Evolutionary conservation across 2,888 invertebrate species (phyloP), one percentile per base, ranked within the genome.

Genomic region (Taphrorychus bicolor): DNA sequence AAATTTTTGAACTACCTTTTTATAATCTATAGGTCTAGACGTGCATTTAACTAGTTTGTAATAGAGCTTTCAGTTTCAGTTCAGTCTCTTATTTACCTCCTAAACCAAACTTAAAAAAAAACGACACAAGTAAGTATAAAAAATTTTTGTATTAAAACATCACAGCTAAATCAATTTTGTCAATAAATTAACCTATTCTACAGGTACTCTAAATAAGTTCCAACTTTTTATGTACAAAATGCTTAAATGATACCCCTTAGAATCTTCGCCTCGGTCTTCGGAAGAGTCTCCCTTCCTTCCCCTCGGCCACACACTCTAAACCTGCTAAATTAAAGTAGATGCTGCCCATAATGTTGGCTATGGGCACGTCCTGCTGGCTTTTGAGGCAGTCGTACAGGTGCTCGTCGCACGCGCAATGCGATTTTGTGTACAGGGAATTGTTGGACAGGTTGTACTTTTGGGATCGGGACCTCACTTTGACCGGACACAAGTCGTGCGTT

Each of bases 401-500:
- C 74, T 91, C 90, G 81, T 96, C 96, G 82, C 96, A 97, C 57
- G 85, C 85, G 82, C 96, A 96, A 81, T 95, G 95, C 0, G 94
- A 94, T 85, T 93, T 94, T 79, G 93, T 94, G 82, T 93, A 94
- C 40, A 93, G 81, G 0, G 93, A 91, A 78, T 90, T 88, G 83
- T 97, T 97, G 62, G 89, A 91, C 69, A 95, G 85, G 79, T 93
- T 92, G 83, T 94, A 95, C 73, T 91, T 88, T 64, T 84, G 83
- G 41, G 87, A 85, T 79, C 90, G 89, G 16, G 89, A 90, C 71
- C 86, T 83, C 42, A 88, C 86, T 79, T 95, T 95, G 57, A 91
- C 87, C 1, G 95, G 95, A 78, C 97, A 97, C 58, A 95, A 86
- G 84, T 97, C 96, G 81, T 97, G 97, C 14, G 90, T 90, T 67